Conservation (phyloP, 1,140 invertebrate species). For the Leptoteleia sp. region DNA sequence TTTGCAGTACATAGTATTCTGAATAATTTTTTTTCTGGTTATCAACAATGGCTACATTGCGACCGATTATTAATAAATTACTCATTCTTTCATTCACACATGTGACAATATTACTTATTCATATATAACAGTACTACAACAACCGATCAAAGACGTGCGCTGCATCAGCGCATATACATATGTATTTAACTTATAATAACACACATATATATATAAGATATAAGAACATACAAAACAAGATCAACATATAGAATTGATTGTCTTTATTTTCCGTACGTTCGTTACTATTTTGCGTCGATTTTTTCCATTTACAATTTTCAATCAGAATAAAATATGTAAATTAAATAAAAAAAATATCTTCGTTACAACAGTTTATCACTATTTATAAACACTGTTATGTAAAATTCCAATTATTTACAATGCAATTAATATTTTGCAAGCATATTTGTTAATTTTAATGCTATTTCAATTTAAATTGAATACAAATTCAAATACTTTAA, state of each 20-base stretch:
- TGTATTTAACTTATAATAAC: not conserved
- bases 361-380: no score
- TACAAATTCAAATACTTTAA: no score
- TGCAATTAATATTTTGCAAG: no score
- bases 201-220: no score
- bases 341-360: not conserved
- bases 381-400: no score
- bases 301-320: not conserved
- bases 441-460: no score
- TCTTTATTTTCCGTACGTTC: slow-evolving; percentile 1
- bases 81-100: no score
- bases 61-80: not conserved
- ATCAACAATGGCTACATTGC: not conserved
- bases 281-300: not conserved
- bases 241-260: slow-evolving; percentile 14
- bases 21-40: not conserved
- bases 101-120: not conserved
- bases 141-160: slow-evolving; percentile 1
- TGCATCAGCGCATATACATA: not conserved
- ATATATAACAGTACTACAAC: slow-evolving; percentile 7
- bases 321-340: not conserved
- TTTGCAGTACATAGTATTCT: not conserved
- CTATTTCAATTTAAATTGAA: no score
- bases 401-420: no score
- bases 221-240: slow-evolving; percentile 4